Percentiles rank a stretch among this genome's conserved stretches.
Conservation (phyloP, 2,888 invertebrate species). For the Ctena decussata region DNA sequence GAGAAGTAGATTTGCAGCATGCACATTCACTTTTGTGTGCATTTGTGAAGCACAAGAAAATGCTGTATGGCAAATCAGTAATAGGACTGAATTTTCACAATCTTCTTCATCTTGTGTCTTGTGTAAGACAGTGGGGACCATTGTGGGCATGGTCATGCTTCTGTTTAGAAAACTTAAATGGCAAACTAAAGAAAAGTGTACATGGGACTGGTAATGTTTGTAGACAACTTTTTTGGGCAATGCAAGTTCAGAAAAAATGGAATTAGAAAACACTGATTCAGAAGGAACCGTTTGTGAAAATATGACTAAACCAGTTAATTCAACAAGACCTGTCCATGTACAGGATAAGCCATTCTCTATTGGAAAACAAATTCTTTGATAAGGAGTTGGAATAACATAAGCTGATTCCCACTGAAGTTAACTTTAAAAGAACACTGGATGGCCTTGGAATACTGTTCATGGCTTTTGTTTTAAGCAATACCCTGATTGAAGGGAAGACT, state of each 20-base stretch:
- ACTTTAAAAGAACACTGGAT: slow-evolving; percentile 47
- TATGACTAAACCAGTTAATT: background rate
- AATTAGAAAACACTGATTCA: background rate
- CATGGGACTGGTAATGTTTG: slow-evolving; percentile 61
- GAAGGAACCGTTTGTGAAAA: background rate
- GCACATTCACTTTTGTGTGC: slow-evolving; percentile 16
- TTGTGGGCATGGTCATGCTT: slow-evolving; percentile 52
- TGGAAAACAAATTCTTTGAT: too few species aligned
- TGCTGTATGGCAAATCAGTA: background rate
- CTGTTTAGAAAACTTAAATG: slow-evolving; percentile 56
- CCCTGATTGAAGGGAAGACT: slow-evolving; percentile 33
- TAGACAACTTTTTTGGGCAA: slow-evolving; percentile 42
- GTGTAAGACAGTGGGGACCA: slow-evolving; percentile 49
- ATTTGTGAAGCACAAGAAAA: slow-evolving; percentile 17
- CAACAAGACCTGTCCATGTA: slow-evolving; percentile 18
- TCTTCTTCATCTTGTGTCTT: slow-evolving; percentile 14
- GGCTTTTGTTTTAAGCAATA: slow-evolving; percentile 52
- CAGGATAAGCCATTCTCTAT: slow-evolving; percentile 42
- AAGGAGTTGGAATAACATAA: slow-evolving; percentile 26
- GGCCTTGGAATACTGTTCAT: slow-evolving; percentile 45
- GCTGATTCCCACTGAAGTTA: slow-evolving; percentile 46
- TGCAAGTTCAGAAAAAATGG: slow-evolving; percentile 42
- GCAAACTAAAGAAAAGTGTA: slow-evolving; percentile 44
- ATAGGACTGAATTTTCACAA: background rate
- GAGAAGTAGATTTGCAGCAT: slow-evolving; percentile 42